These are phyloP conservation scores for Heliothis subflexa DNA, from an alignment of 1,140 invertebrate genomes.

Conservation along the genomic window DNA sequence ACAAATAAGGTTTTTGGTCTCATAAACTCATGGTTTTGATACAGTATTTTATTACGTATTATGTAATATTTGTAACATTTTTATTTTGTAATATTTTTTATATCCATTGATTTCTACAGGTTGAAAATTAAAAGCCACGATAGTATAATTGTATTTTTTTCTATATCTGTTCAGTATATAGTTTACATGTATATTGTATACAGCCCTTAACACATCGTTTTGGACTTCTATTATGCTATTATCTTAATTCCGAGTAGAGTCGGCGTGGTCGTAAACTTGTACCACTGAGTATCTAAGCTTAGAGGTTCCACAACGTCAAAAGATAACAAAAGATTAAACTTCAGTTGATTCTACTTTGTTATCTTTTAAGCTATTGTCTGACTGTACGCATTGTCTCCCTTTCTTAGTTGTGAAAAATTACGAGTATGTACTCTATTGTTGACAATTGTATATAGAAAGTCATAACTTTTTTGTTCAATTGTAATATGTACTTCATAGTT, in stretches of 20 bases:
- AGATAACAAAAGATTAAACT: slow-evolving; percentile 27
- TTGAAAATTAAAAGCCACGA: no score
- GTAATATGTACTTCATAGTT: no score
- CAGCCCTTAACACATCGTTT: slow-evolving; percentile 47
- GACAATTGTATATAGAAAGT: no score
- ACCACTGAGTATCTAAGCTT: slow-evolving; percentile 40
- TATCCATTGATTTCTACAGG: no score
- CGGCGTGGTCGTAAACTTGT: slow-evolving; percentile 59
- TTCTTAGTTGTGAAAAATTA: neutral
- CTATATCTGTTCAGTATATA: neutral
- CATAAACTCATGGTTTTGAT: no score
- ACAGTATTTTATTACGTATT: no score
- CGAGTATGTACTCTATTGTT: no score
- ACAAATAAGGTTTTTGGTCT: no score
- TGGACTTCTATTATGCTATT: slow-evolving; percentile 53
- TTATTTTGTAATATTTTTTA: no score
- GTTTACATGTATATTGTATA: slow-evolving; percentile 1
- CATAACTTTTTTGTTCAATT: no score
- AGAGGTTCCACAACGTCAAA: slow-evolving; percentile 28
- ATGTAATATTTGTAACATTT: no score
- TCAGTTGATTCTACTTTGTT: neutral
- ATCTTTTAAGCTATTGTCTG: slow-evolving; percentile 9
- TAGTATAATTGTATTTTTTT: no score
- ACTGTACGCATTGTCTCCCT: neutral
- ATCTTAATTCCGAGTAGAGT: slow-evolving; percentile 57